These are phyloP conservation scores for Potorous gilbertii DNA, from an alignment of 2,797 vertebrate genomes.

Conservation along the genomic window DNA sequence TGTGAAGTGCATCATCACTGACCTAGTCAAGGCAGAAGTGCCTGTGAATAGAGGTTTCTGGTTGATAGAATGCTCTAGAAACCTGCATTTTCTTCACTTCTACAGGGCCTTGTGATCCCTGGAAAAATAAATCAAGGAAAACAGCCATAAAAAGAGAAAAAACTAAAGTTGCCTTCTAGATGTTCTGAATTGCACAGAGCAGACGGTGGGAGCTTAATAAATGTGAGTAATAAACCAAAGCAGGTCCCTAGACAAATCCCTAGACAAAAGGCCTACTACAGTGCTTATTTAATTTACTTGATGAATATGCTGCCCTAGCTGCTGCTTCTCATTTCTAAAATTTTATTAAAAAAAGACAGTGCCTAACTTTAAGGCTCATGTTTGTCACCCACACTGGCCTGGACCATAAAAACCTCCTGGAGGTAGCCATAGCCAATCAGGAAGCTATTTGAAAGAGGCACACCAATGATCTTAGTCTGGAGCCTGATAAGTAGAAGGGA, in stretches of 20 bases:
- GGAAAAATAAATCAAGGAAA: constrained; percentile 39
- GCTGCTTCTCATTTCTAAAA: not conserved
- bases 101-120: constrained; percentile 2
- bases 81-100: not conserved
- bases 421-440: not conserved
- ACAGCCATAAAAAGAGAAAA: constrained; percentile 35
- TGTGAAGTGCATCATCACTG: not conserved
- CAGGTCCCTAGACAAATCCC: not conserved
- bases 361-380: constrained; percentile 23
- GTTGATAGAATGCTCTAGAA: not conserved
- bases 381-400: not conserved
- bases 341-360: constrained; percentile 38
- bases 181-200: constrained; percentile 9
- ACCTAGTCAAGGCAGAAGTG: not conserved
- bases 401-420: not conserved
- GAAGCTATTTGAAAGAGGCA: not conserved
- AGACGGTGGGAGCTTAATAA: constrained; percentile 26
- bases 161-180: not conserved
- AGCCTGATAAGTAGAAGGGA: not conserved
- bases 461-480: not conserved
- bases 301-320: constrained; percentile 6
- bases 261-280: not conserved
- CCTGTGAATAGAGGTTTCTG: not conserved
- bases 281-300: constrained; percentile 39
- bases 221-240: constrained; percentile 7